Evolutionary conservation across 2,888 invertebrate species (phyloP), one percentile per base, ranked within the genome.

Genomic region (Hirtodrosophila confusa): DNA sequence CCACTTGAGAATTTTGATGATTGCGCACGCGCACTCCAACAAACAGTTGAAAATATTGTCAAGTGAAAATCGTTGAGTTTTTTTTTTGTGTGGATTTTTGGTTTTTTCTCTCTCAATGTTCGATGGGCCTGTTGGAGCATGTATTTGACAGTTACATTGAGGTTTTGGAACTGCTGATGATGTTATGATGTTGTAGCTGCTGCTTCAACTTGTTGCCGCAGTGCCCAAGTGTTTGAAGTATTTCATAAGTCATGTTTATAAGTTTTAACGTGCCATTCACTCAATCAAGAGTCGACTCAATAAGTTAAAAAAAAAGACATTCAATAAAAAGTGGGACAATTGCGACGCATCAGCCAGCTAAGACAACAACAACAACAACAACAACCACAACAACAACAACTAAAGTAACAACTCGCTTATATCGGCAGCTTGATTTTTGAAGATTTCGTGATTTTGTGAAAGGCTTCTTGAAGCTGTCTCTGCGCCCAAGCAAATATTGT

Each of bases 191-290:
- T 49, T 55, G 77, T 56, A 70, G 62, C 55, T 57, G 61, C 54
- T 60, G 69, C 83, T 86, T 76, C 54, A 75, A 63, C 44, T 57
- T 63, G 72, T 43, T 48, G 64, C 27, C 27, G 27, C 27, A 50
- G 33, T 33, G 9, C 36, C 55, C 60, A 76, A 69, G 69, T 75
- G 75, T 72, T 88, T 75, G 49, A 79, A 83, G 83, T 82, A 88
- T 83, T 87, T 83, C 83, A 83, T 87, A 83, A 83, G 83, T 88
- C 86, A 83, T 83, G 83, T 83, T 83, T 88, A 86, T 88, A 69
- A 77, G 80, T 86, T 82, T 86, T 83, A 83, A 82, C 83, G 79
- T 75, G 84, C 86, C 84, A 88, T 84, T 84, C 84, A 84, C 84
- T 84, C 86, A 88, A 84, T 83, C 86, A 88, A 68, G 63, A 58